These are phyloP conservation scores for Griposia aprilina DNA, from an alignment of 2,888 invertebrate genomes.

Conservation along the genomic window DNA sequence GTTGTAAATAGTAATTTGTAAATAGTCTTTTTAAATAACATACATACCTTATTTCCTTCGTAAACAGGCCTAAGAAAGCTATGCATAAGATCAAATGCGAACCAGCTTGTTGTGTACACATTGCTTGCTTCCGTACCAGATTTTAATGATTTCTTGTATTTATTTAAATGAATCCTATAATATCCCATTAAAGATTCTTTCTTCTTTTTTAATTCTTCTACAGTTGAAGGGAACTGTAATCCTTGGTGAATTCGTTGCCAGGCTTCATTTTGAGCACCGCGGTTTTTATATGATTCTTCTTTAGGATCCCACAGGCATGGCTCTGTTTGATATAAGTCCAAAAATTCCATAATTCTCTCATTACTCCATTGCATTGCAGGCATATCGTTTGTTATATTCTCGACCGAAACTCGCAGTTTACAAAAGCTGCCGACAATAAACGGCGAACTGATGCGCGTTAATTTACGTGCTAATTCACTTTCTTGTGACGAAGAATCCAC, in stretches of 20 bases:
- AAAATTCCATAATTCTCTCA: constrained; percentile 1
- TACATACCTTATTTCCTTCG: neutral
- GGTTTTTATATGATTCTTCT: neutral
- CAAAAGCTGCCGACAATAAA: neutral
- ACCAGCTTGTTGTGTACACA: constrained; percentile 16
- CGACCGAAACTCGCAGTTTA: neutral
- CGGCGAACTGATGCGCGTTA: neutral
- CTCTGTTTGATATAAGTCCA: constrained; percentile 1
- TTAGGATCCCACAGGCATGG: neutral
- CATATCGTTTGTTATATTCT: neutral
- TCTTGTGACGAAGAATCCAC: neutral
- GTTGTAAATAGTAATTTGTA: too few relatives aligned
- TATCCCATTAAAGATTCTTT: constrained; percentile 2
- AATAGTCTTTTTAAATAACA: neutral
- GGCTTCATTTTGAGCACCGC: neutral
- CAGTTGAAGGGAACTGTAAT: neutral
- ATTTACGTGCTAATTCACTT: neutral
- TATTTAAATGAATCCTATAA: neutral
- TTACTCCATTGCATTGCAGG: neutral
- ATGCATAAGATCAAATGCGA: constrained; percentile 17
- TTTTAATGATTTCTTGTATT: neutral
- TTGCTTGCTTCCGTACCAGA: neutral
- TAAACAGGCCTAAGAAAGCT: neutral
- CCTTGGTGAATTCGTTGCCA: neutral
- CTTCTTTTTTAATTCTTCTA: neutral